Base-by-base conservation (phyloP, 2,113 vertebrate genomes). In the Lepisosteus osseus region DNA sequence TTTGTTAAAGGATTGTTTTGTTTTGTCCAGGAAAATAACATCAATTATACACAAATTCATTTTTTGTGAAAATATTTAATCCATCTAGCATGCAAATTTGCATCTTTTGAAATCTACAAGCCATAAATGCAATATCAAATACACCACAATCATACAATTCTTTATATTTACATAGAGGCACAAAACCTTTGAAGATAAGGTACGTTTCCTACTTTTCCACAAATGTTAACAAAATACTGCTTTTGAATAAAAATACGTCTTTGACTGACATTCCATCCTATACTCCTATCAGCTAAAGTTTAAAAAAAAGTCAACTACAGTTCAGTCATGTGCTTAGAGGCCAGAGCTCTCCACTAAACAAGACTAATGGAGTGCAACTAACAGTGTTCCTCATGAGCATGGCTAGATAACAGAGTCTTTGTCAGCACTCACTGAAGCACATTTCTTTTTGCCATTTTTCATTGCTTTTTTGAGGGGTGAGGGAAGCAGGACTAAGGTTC, bases 351-450 rank as follows among this genome's bases (percentile, higher is more conserved):
- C 86, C 82, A 85, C 80, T 86, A 87, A 92, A 89, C 83, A 87
- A 81, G 75, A 67, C 77, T 90, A 91, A 88, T 86, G 80, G 87
- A 85, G 75, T 78, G 70, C 84, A 77, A 86, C 85, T 88, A 84
- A 90, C 51, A 68, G 76, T 4, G 69, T 72, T 86, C 78, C 89
- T 61, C 76, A 51, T 13, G 59, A 82, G 82, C 74, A 79, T 43
- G 76, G 40, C 17, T 71, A 85, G 73, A 77, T 81, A 82, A 83
- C 86, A 76, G 61, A 63, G 72, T 71, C 86, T 89, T 87, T 85
- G 79, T 87, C 85, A 78, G 74, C 76, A 79, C 72, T 81, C 82
- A 77, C 71, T 86, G 82, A 83, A 79, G 83, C 76, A 75, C 73
- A 85, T 77, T 68, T 74, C 1, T 75, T 12, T 56, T 83, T 87